Evolutionary conservation across 2,888 invertebrate species (phyloP), one percentile per base, ranked within the genome.

Genomic region (Anodontia alba): DNA sequence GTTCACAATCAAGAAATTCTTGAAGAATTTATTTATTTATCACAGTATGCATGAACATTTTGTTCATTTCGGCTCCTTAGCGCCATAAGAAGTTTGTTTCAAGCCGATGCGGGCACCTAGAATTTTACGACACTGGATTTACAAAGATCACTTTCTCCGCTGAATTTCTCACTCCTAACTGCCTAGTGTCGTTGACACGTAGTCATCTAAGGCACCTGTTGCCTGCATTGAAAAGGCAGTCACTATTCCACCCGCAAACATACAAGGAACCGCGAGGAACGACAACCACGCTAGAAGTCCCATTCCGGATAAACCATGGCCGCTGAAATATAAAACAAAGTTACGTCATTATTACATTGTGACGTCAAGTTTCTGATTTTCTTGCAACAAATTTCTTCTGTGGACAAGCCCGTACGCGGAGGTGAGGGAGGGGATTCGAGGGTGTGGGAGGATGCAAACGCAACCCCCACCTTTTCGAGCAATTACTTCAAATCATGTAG

Each of bases 221-320:
- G 90, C 89, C 36, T 90, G 78, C 92, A 93, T 92, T 23, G 89
- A 75, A 73, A 90, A 92, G 1, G 88, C 92, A 0, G 89, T 88
- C 15, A 83, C 87, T 23, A 93, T 92, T 0, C 88, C 93, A 0
- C 92, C 93, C 1, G 78, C 92, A 84, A 93, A 93, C 92, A 93
- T 93, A 73, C 75, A 81, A 0, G 93, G 93, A 1, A 93, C 92
- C 10, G 92, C 91, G 1, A 92, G 75, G 68, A 92, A 90, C 0
- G 92, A 92, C 26, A 91, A 73, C 90, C 91, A 92, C 42, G 87
- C 88, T 23, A 93, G 80, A 0, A 93, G 87, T 2, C 89, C 92
- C 88, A 92, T 88, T 0, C 93, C 93, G 0, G 92, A 93, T 70
- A 93, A 86, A 0, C 93, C 93, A 57, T 93, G 93, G 0, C 93